phyloP scores from a whole-genome alignment of 1,140 invertebrate genomes.

The Drosophila paulistorum region DNA sequence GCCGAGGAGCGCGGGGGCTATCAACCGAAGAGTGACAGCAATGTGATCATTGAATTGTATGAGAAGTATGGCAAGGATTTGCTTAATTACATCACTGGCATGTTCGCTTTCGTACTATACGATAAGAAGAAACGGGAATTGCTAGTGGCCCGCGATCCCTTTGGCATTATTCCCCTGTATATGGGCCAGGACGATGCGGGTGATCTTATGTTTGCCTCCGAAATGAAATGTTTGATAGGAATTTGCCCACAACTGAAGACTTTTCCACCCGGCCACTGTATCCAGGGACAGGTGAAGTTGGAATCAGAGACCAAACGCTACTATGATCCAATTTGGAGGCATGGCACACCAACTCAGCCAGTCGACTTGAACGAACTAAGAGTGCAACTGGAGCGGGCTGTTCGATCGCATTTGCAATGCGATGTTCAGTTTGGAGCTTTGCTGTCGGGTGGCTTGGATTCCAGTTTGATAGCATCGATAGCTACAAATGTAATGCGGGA shows the following conservation, averaged over 20 bases:
- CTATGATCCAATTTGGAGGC: conserved; percentile 69
- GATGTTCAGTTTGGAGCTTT: conserved; percentile 83
- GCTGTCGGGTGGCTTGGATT: conserved; percentile 94
- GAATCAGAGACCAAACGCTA: conserved; percentile 48
- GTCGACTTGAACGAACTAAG: conserved; percentile 63
- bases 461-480: conserved; percentile 91
- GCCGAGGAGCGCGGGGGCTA: conserved; percentile 83
- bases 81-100: conserved; percentile 89
- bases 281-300: conserved; percentile 54
- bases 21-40: conserved; percentile 90
- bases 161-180: conserved; percentile 91
- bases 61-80: conserved; percentile 86
- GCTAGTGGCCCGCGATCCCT: conserved; percentile 92
- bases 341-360: conserved; percentile 41
- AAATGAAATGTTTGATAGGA: conserved; percentile 77
- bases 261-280: conserved; percentile 68
- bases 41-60: conserved; percentile 90
- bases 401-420: conserved; percentile 79
- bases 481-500: conserved; percentile 85
- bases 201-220: conserved; percentile 78
- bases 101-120: conserved; percentile 93
- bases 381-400: conserved; percentile 64
- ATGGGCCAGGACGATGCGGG: conserved; percentile 84
- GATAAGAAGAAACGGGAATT: conserved; percentile 89
- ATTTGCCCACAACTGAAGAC: conserved; percentile 60